Percentiles rank a stretch among this genome's conserved stretches.
phyloP scores from a whole-genome alignment of 2,113 vertebrate genomes.

The Geococcyx californianus region DNA sequence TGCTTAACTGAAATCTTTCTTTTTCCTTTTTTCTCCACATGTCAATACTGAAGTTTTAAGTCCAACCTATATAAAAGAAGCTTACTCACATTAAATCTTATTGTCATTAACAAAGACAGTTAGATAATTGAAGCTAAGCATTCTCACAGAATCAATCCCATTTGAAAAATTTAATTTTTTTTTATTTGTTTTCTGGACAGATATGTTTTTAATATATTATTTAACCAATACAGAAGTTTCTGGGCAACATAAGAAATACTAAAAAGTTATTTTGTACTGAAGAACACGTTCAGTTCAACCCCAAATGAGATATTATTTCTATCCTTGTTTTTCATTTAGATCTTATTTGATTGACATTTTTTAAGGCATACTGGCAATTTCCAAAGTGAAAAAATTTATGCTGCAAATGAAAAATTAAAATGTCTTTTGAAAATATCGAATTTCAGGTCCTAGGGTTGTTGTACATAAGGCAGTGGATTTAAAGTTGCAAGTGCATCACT shows the following conservation, averaged over 20 bases:
- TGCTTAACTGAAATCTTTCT: background rate
- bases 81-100: background rate
- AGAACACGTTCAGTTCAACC: background rate
- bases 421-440: background rate
- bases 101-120: background rate
- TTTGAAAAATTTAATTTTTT: background rate
- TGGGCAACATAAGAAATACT: background rate
- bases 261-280: background rate
- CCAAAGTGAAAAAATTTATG: background rate
- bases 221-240: background rate
- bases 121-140: background rate
- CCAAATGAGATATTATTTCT: background rate
- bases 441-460: background rate
- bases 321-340: background rate
- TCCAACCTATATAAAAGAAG: background rate
- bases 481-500: background rate
- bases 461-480: background rate
- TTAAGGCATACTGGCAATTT: background rate
- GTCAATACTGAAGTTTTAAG: background rate
- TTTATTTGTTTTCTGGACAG: background rate
- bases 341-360: background rate
- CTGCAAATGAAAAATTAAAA: background rate
- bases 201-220: background rate
- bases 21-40: background rate
- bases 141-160: background rate